Conservation (phyloP, 1,140 invertebrate species). For the Ceratina calcarata region DNA sequence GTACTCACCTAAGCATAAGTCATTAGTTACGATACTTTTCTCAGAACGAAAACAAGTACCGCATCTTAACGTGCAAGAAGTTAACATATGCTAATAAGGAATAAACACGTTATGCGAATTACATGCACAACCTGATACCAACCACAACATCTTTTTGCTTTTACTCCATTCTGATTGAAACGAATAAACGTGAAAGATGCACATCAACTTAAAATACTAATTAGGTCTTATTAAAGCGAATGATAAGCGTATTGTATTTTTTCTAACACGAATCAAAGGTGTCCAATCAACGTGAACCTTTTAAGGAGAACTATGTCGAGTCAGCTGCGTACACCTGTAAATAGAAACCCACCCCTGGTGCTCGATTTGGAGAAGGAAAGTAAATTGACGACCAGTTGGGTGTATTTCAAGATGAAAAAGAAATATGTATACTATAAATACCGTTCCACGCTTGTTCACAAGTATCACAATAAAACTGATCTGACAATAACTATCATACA, state of each 20-base stretch:
- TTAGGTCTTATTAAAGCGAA: slow-evolving; percentile 23
- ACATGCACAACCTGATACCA: background rate
- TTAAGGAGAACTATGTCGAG: slow-evolving; percentile 58
- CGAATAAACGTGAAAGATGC: too few species aligned
- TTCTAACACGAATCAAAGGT: slow-evolving; percentile 26
- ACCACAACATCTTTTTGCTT: too few species aligned
- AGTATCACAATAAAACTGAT: too few species aligned
- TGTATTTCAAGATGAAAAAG: slow-evolving; percentile 3
- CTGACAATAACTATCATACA: too few species aligned
- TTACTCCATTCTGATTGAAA: too few species aligned
- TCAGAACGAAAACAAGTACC: slow-evolving; percentile 5
- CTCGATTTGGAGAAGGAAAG: slow-evolving; percentile 42
- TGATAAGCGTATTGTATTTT: slow-evolving; percentile 1
- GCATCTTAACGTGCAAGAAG: background rate
- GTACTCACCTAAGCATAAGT: slow-evolving; percentile 35
- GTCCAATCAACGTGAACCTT: slow-evolving; percentile 46
- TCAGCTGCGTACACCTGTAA: slow-evolving; percentile 34
- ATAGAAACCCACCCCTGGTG: slow-evolving; percentile 47
- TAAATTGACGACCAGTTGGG: slow-evolving; percentile 9
- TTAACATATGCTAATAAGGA: background rate
- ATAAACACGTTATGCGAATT: background rate
- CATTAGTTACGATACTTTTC: slow-evolving; percentile 29
- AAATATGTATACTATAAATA: background rate
- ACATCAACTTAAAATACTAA: background rate
- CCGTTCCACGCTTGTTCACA: too few species aligned